Conservation (phyloP, 2,113 vertebrate species). For the Pyrgilauda ruficollis region DNA sequence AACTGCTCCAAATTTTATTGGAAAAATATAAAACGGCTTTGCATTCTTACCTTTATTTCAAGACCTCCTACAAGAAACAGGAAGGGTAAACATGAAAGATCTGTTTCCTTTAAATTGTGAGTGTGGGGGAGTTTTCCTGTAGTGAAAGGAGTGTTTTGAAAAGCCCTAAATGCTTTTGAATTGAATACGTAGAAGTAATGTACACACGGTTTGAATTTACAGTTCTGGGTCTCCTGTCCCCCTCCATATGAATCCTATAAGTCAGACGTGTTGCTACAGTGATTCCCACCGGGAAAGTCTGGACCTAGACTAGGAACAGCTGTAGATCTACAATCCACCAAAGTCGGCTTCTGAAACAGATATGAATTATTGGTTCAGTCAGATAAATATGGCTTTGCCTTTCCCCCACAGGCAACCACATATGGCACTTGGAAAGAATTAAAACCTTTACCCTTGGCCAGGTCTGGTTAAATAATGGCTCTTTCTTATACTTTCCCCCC, state of each 20-base stretch:
- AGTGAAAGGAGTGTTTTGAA: slow-evolving; percentile 66
- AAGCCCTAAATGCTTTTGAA: slow-evolving; percentile 70
- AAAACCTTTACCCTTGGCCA: slow-evolving; percentile 61
- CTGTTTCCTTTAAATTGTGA: slow-evolving; percentile 68
- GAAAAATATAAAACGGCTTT: slow-evolving; percentile 56
- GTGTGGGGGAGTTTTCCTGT: slow-evolving; percentile 42
- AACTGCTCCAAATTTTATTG: slow-evolving; percentile 58
- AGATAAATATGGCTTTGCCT: slow-evolving; percentile 61
- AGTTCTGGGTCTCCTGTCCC: slow-evolving; percentile 67
- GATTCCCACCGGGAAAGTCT: slow-evolving; percentile 70
- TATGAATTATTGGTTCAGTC: slow-evolving; percentile 76
- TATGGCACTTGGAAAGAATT: slow-evolving; percentile 71
- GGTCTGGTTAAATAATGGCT: slow-evolving; percentile 64
- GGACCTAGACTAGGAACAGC: slow-evolving; percentile 71
- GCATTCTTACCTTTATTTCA: slow-evolving; percentile 69
- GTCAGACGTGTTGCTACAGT: slow-evolving; percentile 73
- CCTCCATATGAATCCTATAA: slow-evolving; percentile 74
- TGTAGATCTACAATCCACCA: slow-evolving; percentile 68
- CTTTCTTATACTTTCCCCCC: slow-evolving; percentile 55
- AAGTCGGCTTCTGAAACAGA: slow-evolving; percentile 75
- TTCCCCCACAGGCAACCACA: slow-evolving; percentile 66
- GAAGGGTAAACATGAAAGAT: slow-evolving; percentile 71
- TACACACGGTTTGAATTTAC: slow-evolving; percentile 80
- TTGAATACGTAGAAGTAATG: slow-evolving; percentile 61
- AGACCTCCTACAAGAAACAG: slow-evolving; percentile 72